These are phyloP conservation scores for Lerista edwardsae DNA, from an alignment of 2,797 vertebrate genomes.

Conservation along the genomic window DNA sequence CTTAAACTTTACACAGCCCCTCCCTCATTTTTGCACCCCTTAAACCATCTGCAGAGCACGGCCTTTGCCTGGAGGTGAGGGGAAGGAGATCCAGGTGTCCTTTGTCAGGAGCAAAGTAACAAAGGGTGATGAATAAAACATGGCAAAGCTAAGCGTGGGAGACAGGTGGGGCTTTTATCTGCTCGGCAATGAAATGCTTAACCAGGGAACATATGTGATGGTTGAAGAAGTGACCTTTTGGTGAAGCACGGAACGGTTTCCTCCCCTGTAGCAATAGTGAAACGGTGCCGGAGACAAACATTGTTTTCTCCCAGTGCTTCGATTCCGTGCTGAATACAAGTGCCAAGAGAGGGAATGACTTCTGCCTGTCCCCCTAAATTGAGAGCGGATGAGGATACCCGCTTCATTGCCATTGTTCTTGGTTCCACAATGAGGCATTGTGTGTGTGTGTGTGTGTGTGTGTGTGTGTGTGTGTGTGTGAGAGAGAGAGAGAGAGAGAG, in stretches of 20 bases:
- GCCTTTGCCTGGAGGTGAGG: constrained; percentile 47
- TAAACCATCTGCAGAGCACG: constrained; percentile 10
- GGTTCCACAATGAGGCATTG: not conserved
- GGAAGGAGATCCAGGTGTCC: constrained; percentile 48
- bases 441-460: too few relatives aligned
- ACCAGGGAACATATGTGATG: constrained; percentile 35
- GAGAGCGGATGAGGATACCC: not conserved
- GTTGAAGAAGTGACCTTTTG: constrained; percentile 49
- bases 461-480: too few relatives aligned
- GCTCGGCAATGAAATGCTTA: constrained; percentile 57
- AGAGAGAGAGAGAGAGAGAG: not conserved
- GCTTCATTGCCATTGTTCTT: accelerated
- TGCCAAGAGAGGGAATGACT: not conserved
- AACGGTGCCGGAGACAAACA: not conserved
- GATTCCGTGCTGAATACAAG: not conserved
- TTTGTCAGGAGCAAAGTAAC: constrained; percentile 53
- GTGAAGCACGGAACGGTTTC: not conserved
- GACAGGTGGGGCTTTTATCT: constrained; percentile 63
- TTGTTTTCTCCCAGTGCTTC: not conserved
- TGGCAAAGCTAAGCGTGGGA: constrained; percentile 40
- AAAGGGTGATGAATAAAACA: constrained; percentile 69
- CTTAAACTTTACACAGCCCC: not conserved
- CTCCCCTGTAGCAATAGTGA: not conserved
- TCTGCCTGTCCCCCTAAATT: not conserved
- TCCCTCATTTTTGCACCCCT: not conserved